Conservation (phyloP, 2,888 invertebrate genomes). For the Homarus gammarus region DNA sequence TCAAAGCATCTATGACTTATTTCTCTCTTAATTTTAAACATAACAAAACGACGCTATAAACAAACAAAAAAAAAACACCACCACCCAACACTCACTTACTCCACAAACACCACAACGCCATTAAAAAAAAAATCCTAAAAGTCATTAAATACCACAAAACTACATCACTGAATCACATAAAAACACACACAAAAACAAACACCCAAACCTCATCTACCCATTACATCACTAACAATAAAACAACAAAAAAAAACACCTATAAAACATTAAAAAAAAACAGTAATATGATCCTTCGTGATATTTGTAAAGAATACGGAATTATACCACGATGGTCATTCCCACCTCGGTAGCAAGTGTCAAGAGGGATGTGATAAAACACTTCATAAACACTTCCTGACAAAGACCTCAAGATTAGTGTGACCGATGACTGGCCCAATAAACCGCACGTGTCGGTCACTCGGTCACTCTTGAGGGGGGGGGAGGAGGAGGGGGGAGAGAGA, state of each 20-base stretch:
- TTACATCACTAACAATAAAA: neutral
- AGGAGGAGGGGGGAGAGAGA: too few relatives aligned
- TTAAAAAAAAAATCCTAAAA: neutral
- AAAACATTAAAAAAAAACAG: neutral
- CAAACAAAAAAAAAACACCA: neutral
- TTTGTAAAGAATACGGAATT: too few relatives aligned
- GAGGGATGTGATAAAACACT: neutral
- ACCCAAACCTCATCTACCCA: neutral
- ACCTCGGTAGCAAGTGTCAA: too few relatives aligned
- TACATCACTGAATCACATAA: too few relatives aligned
- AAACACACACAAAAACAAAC: neutral
- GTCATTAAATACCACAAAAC: too few relatives aligned
- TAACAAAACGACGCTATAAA: too few relatives aligned
- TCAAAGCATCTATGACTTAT: too few relatives aligned
- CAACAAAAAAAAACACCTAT: neutral
- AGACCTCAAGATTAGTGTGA: neutral
- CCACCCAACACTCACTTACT: neutral
- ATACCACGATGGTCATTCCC: too few relatives aligned
- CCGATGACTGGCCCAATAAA: neutral
- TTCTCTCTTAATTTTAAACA: too few relatives aligned
- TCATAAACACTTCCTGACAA: neutral
- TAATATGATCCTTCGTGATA: too few relatives aligned
- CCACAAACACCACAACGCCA: neutral
- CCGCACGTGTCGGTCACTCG: neutral
- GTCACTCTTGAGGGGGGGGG: too few relatives aligned